phyloP scores from a whole-genome alignment of 2,113 vertebrate genomes.

The Ahaetulla prasina region DNA sequence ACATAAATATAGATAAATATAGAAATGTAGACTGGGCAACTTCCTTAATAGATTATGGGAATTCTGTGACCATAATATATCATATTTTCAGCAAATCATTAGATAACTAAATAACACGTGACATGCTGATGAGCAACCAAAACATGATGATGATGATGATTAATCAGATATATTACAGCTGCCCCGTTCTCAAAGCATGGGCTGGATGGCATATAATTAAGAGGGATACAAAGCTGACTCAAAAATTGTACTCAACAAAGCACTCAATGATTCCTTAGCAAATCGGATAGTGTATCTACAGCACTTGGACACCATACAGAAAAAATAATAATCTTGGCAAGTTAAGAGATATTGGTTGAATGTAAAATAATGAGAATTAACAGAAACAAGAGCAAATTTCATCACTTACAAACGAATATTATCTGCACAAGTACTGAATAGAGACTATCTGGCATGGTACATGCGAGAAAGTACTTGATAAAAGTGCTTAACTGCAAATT shows the following conservation, averaged over 20 bases:
- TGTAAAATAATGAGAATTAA: background rate
- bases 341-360: background rate
- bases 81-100: background rate
- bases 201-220: background rate
- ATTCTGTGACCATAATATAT: background rate
- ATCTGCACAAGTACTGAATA: background rate
- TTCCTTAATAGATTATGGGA: background rate
- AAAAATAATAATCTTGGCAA: background rate
- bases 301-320: background rate
- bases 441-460: background rate
- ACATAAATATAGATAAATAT: background rate
- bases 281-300: background rate
- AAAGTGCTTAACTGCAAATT: background rate
- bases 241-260: background rate
- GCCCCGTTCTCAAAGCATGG: background rate
- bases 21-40: background rate
- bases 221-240: background rate
- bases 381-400: background rate
- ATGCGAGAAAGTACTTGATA: background rate
- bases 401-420: background rate
- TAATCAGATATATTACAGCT: background rate
- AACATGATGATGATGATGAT: background rate
- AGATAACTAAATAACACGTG: background rate
- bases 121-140: background rate
- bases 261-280: background rate